Conservation (phyloP, 1,140 invertebrate genomes). For the Papilio helenus region DNA sequence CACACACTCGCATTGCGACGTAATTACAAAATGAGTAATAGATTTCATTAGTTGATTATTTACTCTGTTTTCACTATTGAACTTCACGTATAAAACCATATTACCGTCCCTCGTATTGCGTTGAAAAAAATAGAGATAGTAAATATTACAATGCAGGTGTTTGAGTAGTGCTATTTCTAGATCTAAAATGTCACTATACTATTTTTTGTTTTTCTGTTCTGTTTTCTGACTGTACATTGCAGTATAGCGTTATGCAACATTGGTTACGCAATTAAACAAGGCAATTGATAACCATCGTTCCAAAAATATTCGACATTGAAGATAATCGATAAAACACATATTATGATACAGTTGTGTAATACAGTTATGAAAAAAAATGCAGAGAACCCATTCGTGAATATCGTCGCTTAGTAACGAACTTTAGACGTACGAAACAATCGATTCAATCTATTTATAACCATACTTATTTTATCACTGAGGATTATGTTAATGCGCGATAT, state of each 20-base stretch:
- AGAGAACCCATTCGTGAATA: not conserved
- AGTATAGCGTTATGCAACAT: too few species aligned
- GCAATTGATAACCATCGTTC: not conserved
- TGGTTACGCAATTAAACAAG: not conserved
- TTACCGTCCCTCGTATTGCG: not conserved
- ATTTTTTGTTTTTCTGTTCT: not conserved
- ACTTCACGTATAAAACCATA: not conserved
- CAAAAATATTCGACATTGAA: not conserved
- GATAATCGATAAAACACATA: not conserved
- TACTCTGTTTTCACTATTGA: not conserved
- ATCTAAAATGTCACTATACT: not conserved
- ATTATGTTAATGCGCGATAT: conserved; percentile 8
- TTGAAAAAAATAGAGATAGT: too few species aligned
- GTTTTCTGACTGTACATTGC: not conserved
- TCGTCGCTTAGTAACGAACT: not conserved
- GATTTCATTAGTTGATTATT: not conserved
- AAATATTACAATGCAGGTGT: too few species aligned
- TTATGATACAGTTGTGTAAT: not conserved
- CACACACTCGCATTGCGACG: not conserved
- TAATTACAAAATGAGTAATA: not conserved
- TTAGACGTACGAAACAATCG: not conserved
- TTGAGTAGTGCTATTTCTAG: too few species aligned
- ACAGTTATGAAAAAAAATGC: not conserved
- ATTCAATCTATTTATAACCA: not conserved
- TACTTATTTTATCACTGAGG: not conserved